Conservation (phyloP, 2,797 vertebrate species). For the Enteromius argenteus region DNA sequence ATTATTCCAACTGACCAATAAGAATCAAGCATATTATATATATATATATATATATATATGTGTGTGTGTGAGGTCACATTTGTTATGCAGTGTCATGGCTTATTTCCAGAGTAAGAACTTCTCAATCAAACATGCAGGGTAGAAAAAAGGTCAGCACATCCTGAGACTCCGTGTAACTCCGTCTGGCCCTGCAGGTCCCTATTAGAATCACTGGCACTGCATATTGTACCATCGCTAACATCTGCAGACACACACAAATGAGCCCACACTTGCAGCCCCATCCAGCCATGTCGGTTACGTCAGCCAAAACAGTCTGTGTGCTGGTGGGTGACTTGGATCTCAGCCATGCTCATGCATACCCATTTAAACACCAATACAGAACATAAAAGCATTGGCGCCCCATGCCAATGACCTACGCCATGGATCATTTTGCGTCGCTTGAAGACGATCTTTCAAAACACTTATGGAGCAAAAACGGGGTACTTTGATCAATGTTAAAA, state of each 20-base stretch:
- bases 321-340: conserved; percentile 27
- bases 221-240: conserved; percentile 37
- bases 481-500: conserved; percentile 51
- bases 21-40: background rate
- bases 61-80: background rate
- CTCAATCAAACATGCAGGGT: background rate
- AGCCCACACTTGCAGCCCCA: background rate
- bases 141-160: conserved; percentile 34
- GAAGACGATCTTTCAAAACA: conserved; percentile 49
- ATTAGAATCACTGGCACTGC: conserved; percentile 8
- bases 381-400: conserved; percentile 43
- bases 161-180: conserved; percentile 6
- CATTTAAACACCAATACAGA: conserved; percentile 27
- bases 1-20: background rate
- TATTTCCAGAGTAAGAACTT: conserved; percentile 22
- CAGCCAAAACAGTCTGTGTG: conserved; percentile 36
- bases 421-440: conserved; percentile 4
- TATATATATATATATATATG: background rate
- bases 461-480: background rate
- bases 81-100: background rate
- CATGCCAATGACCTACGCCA: conserved; percentile 11
- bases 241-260: conserved; percentile 34
- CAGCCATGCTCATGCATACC: conserved; percentile 35
- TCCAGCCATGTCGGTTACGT: conserved; percentile 9
- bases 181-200: conserved; percentile 18